These are phyloP conservation scores for Chironomus striatipennis DNA, from an alignment of 1,140 invertebrate species.

Conservation along the genomic window DNA sequence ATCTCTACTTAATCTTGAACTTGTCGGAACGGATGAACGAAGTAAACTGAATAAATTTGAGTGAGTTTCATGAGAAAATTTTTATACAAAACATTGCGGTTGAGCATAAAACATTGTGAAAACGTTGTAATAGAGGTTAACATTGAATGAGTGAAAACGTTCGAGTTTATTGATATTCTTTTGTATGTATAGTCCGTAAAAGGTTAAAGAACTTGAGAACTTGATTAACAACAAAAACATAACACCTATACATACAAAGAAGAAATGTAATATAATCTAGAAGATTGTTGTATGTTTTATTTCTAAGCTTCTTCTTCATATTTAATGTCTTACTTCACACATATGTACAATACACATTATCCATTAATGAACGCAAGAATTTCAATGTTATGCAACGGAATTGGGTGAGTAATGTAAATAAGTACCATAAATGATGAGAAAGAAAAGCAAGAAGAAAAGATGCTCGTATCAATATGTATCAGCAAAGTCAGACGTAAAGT, in stretches of 20 bases:
- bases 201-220: constrained; percentile 1
- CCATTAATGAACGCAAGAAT: not conserved
- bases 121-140: not conserved
- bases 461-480: no score
- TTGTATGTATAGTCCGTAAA: not conserved
- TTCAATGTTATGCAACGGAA: not conserved
- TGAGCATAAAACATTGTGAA: not conserved
- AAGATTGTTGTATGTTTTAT: not conserved
- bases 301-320: not conserved
- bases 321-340: not conserved
- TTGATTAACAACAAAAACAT: not conserved
- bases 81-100: not conserved
- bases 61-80: not conserved
- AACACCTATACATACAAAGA: not conserved
- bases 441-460: not conserved
- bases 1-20: not conserved
- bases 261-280: not conserved
- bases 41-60: not conserved
- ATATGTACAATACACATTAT: not conserved
- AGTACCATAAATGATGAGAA: not conserved
- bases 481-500: no score
- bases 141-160: not conserved
- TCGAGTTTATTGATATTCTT: no score
- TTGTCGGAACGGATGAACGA: constrained; percentile 1
- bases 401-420: not conserved